A percentile compares a stretch with the other conserved stretches of the same genome.
Evolutionary conservation across 2,113 vertebrate species (phyloP).

Genomic region (Puma concolor): DNA sequence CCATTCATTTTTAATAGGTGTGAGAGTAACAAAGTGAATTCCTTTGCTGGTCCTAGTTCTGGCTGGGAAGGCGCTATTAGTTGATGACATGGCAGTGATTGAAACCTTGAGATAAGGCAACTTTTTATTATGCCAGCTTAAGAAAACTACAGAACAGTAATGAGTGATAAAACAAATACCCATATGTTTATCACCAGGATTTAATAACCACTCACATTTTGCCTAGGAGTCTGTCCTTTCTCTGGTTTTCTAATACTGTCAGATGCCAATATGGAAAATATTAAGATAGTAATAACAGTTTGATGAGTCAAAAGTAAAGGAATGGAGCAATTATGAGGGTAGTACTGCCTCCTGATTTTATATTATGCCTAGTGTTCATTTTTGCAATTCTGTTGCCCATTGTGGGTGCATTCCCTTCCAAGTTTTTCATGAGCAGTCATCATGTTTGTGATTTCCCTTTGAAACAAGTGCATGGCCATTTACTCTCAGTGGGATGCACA

Average conservation of each 20-base stretch:
- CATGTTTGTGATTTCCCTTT: background rate
- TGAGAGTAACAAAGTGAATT: background rate
- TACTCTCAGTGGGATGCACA: background rate
- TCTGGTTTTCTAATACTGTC: background rate
- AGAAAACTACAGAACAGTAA: background rate
- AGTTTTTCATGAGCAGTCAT: background rate
- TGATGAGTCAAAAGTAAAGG: background rate
- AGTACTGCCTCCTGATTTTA: background rate
- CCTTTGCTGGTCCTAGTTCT: background rate
- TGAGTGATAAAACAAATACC: background rate
- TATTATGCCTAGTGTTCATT: background rate
- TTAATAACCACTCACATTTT: constrained; percentile 42
- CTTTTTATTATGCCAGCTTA: constrained; percentile 5
- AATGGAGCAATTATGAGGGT: background rate
- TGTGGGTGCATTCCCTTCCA: background rate
- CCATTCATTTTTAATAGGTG: background rate
- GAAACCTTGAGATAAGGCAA: background rate
- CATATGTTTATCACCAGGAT: background rate
- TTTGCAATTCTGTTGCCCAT: background rate
- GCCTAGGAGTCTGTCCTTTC: background rate
- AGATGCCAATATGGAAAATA: background rate
- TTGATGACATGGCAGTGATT: background rate
- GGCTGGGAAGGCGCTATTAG: background rate
- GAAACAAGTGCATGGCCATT: background rate
- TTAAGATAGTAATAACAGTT: background rate